A percentile compares a stretch with the other conserved stretches of the same genome.
Conservation (phyloP, 2,888 invertebrate genomes). For the Lycia hirtaria region DNA sequence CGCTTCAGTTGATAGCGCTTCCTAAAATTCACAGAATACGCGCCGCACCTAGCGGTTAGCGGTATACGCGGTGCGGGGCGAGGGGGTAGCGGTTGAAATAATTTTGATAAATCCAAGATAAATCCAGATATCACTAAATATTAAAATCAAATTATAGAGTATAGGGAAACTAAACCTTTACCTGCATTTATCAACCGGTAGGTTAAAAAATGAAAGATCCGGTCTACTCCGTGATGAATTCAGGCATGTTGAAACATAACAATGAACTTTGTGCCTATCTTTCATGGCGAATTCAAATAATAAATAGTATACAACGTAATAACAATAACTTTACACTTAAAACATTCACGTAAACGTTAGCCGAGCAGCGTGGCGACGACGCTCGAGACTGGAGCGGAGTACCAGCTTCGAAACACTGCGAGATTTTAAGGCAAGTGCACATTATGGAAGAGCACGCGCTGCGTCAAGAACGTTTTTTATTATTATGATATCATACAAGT, state of each 20-base stretch:
- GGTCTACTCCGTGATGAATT: background rate
- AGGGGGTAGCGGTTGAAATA: no score
- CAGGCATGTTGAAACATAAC: slow-evolving; percentile 9
- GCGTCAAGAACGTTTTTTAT: no score
- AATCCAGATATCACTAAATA: no score
- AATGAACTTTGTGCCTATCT: background rate
- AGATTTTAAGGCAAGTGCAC: slow-evolving; percentile 2
- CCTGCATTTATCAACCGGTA: slow-evolving; percentile 4
- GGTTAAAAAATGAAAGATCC: slow-evolving; percentile 2
- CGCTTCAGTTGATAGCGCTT: no score
- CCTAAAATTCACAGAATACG: no score
- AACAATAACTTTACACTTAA: background rate
- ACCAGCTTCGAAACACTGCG: slow-evolving; percentile 15
- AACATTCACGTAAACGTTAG: no score
- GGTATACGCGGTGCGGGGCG: no score
- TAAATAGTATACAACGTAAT: background rate
- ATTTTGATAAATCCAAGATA: no score
- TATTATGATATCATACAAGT: no score
- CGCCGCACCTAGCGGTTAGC: no score
- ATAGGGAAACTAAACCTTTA: no score
- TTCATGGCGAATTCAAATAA: background rate
- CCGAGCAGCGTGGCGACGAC: background rate
- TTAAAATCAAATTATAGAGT: no score
- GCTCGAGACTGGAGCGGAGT: background rate
- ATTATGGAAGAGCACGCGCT: background rate